These are phyloP conservation scores for Oncopodura yosiiana DNA, from an alignment of 1,140 invertebrate genomes.

Conservation along the genomic window DNA sequence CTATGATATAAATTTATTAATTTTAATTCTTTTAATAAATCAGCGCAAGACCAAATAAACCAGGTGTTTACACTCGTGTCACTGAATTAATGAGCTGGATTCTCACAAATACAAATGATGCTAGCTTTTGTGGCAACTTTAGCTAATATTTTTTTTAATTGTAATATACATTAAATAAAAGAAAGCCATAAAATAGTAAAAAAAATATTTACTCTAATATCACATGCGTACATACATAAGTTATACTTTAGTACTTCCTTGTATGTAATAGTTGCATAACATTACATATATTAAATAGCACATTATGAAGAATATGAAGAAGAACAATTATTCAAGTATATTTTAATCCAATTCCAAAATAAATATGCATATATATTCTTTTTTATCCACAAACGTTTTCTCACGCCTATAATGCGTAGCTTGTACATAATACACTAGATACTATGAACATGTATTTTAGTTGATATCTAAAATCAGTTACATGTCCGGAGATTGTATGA, in stretches of 20 bases:
- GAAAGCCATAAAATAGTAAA: not conserved
- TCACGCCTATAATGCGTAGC: too few relatives aligned
- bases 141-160: not conserved
- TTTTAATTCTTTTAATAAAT: not conserved
- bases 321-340: too few relatives aligned
- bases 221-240: not conserved
- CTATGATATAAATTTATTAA: not conserved
- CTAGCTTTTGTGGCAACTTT: slow-evolving; percentile 22
- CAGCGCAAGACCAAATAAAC: slow-evolving; percentile 20
- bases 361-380: too few relatives aligned
- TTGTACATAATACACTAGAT: too few relatives aligned
- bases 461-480: too few relatives aligned
- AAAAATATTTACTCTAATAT: not conserved
- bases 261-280: not conserved
- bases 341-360: too few relatives aligned
- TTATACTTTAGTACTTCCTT: not conserved
- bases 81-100: slow-evolving; percentile 26
- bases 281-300: not conserved
- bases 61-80: slow-evolving; percentile 23
- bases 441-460: too few relatives aligned
- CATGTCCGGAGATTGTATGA: too few relatives aligned
- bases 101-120: slow-evolving; percentile 7
- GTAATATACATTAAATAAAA: not conserved
- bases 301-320: not conserved
- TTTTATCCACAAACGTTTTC: too few relatives aligned